Conservation (phyloP, 1,140 invertebrate genomes). For the Colletes gigas region DNA sequence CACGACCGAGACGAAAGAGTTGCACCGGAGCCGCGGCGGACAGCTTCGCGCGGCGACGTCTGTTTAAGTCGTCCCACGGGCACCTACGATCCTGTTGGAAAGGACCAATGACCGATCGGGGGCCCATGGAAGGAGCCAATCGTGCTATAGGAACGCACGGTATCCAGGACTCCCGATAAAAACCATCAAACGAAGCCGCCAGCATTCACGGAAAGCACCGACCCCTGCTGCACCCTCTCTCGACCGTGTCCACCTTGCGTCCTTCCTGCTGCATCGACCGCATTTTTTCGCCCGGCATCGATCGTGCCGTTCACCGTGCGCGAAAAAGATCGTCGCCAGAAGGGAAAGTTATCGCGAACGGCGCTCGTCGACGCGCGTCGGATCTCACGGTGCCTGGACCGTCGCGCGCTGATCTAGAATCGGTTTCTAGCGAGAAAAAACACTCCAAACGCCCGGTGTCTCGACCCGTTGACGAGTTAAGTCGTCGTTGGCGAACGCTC, state of each 20-base stretch:
- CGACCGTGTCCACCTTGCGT: constrained; percentile 61
- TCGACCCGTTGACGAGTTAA: no score
- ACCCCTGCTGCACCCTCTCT: constrained; percentile 62
- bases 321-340: constrained; percentile 54
- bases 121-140: constrained; percentile 64
- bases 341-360: constrained; percentile 50
- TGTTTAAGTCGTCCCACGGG: constrained; percentile 52
- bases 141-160: constrained; percentile 60
- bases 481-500: no score
- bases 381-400: background rate
- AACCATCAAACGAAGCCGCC: constrained; percentile 74
- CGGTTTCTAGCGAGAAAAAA: no score
- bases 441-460: no score
- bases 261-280: constrained; percentile 66
- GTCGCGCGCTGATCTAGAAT: no score
- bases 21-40: background rate
- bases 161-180: constrained; percentile 69
- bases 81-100: constrained; percentile 46
- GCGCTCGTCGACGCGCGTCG: constrained; percentile 24
- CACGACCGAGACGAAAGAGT: constrained; percentile 14
- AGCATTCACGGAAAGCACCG: constrained; percentile 68
- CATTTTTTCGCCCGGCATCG: constrained; percentile 62
- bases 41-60: constrained; percentile 16
- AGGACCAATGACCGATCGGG: constrained; percentile 59
- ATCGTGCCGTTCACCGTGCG: constrained; percentile 54